Evolutionary conservation across 1,140 invertebrate species (phyloP).

Genomic region (Oreohelix idahoensis): DNA sequence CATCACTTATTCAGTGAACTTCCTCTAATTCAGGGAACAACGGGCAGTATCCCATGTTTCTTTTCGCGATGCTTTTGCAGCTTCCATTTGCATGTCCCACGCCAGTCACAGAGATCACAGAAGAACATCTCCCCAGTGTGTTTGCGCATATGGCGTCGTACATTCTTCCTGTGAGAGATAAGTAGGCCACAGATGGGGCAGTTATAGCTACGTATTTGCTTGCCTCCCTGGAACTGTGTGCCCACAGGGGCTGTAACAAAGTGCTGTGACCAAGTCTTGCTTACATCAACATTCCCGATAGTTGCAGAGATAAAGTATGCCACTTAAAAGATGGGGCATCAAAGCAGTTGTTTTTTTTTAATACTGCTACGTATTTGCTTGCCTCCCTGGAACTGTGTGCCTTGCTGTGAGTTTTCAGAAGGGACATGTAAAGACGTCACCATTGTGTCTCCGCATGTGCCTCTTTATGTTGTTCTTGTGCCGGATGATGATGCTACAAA

Average conservation of each 20-base stretch:
- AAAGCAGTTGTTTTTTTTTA: no score
- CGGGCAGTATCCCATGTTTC: constrained; percentile 29
- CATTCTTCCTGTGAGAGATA: constrained; percentile 35
- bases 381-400: constrained; percentile 26
- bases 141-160: constrained; percentile 39
- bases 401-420: constrained; percentile 39
- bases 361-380: constrained; percentile 18
- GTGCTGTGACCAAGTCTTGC: constrained; percentile 31
- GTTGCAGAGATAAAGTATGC: no score
- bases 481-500: constrained; percentile 35
- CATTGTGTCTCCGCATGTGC: constrained; percentile 48
- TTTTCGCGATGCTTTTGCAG: constrained; percentile 39
- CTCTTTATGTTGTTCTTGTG: constrained; percentile 47
- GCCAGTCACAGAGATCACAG: constrained; percentile 40
- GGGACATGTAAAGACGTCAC: constrained; percentile 45
- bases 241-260: constrained; percentile 26
- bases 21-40: not conserved
- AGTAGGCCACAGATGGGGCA: constrained; percentile 35
- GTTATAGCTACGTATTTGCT: constrained; percentile 20
- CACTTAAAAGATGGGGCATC: no score
- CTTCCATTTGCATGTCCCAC: constrained; percentile 33
- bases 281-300: constrained; percentile 24
- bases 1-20: not conserved
- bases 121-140: constrained; percentile 44
- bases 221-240: constrained; percentile 21